Base-by-base conservation (phyloP, 1,140 invertebrate genomes). In the Aphelinus certus region DNA sequence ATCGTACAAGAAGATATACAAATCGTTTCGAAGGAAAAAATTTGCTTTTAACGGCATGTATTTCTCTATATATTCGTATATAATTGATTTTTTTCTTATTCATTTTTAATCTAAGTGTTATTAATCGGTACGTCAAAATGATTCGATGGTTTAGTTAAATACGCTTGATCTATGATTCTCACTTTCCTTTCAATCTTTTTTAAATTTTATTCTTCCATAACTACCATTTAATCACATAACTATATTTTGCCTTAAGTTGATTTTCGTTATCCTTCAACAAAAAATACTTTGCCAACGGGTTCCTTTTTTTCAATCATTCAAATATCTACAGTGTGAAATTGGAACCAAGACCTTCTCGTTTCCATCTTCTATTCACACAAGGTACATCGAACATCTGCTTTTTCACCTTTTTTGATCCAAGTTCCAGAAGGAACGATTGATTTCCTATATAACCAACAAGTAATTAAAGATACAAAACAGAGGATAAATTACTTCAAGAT, bases 1-100 rank as follows among this genome's bases (percentile, higher is more conserved):
- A 64, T 72, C 70, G 62, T 64, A 72, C 62, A 64, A 72, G 70
- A 72, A 45, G 70, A 66, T 70, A 63, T 70, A 70, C 70, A 74
- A 68, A 73, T 53, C 51, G 45, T 61, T 47, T 73, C 48, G 61
- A 67, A 73, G 53, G 49, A 67, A 73, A 73, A 73, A 60, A 66
- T 42, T 58, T 67, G 55, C n/a, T 62, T 46, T 68, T 42, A 67
- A 73, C 65, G 58, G 58, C 26, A 55, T 64, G 6, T 65, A 48
- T 45, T 64, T 64, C 7, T 51, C 7, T 70, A 75, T 70, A 64
- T 45, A 75, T 70, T 75, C 60, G 47, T 75, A 57, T 45, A 64
- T 65, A 65, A 64, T 65, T 74, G 51, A 56, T 69, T 70, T 70
- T 45, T 64, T 49, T 43, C 64, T 47, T 57, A 56, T 51, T 62